Conservation (phyloP, 2,113 vertebrate species). For the Plotosus lineatus region DNA sequence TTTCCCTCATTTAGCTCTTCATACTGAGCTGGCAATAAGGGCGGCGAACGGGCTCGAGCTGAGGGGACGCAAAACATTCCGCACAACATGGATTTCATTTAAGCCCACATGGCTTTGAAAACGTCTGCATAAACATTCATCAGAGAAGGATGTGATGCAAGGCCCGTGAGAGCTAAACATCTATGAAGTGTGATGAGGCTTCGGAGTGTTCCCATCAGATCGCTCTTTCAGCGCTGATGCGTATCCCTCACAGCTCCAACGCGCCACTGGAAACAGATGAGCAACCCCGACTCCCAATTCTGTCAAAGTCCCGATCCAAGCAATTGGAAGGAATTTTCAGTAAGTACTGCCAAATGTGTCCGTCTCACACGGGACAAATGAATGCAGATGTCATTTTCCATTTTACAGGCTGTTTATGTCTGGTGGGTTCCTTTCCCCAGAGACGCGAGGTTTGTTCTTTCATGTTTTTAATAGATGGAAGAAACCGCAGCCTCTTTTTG, state of each 20-base stretch:
- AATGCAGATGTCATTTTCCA: conserved; percentile 77
- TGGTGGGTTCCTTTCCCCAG: conserved; percentile 71
- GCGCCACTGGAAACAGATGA: conserved; percentile 70
- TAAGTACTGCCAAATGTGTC: conserved; percentile 73
- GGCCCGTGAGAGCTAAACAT: conserved; percentile 23
- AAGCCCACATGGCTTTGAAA: conserved; percentile 40
- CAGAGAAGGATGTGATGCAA: conserved; percentile 38
- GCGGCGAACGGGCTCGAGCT: background rate
- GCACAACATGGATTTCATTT: conserved; percentile 38
- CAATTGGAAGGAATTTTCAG: conserved; percentile 71
- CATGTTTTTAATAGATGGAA: conserved; percentile 71
- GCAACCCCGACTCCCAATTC: conserved; percentile 51
- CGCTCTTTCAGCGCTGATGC: conserved; percentile 50
- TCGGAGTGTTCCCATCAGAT: conserved; percentile 37
- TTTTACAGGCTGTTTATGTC: conserved; percentile 80
- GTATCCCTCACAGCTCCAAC: conserved; percentile 52
- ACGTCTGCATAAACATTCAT: conserved; percentile 29
- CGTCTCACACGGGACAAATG: conserved; percentile 69
- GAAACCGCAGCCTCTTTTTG: conserved; percentile 73
- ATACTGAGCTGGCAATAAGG: background rate
- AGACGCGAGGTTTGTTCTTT: conserved; percentile 69
- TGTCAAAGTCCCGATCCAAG: conserved; percentile 58
- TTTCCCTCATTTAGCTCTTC: background rate
- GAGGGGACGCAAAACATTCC: conserved; percentile 7
- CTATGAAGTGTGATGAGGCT: conserved; percentile 12